These are phyloP conservation scores for Halictus quadricinctus DNA, from an alignment of 2,888 invertebrate genomes.

Conservation along the genomic window DNA sequence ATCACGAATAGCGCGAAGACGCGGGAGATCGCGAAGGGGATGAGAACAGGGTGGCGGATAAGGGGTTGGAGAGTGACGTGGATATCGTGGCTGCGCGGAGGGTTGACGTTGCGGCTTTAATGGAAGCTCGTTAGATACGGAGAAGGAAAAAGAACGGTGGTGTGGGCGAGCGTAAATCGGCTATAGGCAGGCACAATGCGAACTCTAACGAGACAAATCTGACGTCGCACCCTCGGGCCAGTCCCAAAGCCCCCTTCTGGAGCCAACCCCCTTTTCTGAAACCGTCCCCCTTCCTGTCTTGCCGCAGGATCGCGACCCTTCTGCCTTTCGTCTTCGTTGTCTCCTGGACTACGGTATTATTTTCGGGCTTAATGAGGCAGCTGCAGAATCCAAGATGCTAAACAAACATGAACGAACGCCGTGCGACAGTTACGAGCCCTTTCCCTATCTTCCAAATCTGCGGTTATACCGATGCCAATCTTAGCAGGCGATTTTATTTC, in stretches of 20 bases:
- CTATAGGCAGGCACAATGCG: slow-evolving; percentile 78
- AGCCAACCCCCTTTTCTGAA: slow-evolving; percentile 33
- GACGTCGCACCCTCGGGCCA: slow-evolving; percentile 76
- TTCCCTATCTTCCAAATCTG: neutral
- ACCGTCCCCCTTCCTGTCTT: slow-evolving; percentile 1
- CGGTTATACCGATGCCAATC: too few species aligned
- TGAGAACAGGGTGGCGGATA: neutral
- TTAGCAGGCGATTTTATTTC: too few species aligned
- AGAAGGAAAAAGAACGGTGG: slow-evolving; percentile 52
- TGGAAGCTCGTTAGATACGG: slow-evolving; percentile 71
- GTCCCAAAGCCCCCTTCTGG: slow-evolving; percentile 50
- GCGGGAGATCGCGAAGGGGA: neutral
- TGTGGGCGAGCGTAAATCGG: slow-evolving; percentile 75
- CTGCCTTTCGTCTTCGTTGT: slow-evolving; percentile 23
- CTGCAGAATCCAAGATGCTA: slow-evolving; percentile 26
- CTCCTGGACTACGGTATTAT: slow-evolving; percentile 45
- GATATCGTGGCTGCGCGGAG: slow-evolving; percentile 36
- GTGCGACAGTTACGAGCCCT: slow-evolving; percentile 14
- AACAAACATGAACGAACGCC: slow-evolving; percentile 28
- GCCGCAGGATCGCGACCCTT: slow-evolving; percentile 10
- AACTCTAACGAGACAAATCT: slow-evolving; percentile 82
- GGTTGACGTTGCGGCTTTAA: slow-evolving; percentile 69
- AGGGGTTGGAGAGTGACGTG: slow-evolving; percentile 5
- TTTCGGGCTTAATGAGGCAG: slow-evolving; percentile 53
- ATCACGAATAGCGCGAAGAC: neutral